Evolutionary conservation across 2,888 invertebrate genomes (phyloP), one percentile per base, ranked within the genome.

Genomic region (Diaphora mendica): DNA sequence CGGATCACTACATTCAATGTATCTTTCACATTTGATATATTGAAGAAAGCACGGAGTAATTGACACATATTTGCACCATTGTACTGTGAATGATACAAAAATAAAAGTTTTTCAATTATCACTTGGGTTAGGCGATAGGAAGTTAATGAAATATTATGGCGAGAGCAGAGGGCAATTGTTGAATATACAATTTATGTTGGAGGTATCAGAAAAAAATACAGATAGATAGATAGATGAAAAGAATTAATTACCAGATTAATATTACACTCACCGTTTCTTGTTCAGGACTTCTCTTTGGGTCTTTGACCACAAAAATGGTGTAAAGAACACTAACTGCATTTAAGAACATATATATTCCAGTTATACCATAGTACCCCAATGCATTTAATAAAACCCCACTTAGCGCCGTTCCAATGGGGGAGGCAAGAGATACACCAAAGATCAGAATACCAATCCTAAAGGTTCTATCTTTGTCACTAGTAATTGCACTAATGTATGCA

Each of bases 391-490:
- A 91, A 30, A 98, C 95, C 0, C 99, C 99, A 87, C 98, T 98
- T 1, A 97, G 89, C 0, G 98, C 97, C 94, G 98, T 97, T 1
- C 99, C 99, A 26, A 98, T 96, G 0, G 98, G 98, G 70, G 98
- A 97, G 0, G 98, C 98, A 33, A 98, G 96, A 13, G 98, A 98
- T 77, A 98, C 96, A 92, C 98, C 97, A 23, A 98, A 97, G 90
- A 98, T 99, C 39, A 98, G 96, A 35, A 99, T 96, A 3, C 98
- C 98, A 86, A 99, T 97, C 72, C 99, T 95, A 65, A 98, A 95
- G 0, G 99, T 99, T 78, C 98, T 96, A 65, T 96, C 97, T 86
- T 98, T 96, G 64, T 97, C 96, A 0, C 97, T 97, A 2, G 98
- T 98, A 8, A 98, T 97, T 82, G 98, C 97, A 66, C 97, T 97